Base-by-base conservation (phyloP, 1,140 invertebrate species). In the Diorhabda elongata region DNA sequence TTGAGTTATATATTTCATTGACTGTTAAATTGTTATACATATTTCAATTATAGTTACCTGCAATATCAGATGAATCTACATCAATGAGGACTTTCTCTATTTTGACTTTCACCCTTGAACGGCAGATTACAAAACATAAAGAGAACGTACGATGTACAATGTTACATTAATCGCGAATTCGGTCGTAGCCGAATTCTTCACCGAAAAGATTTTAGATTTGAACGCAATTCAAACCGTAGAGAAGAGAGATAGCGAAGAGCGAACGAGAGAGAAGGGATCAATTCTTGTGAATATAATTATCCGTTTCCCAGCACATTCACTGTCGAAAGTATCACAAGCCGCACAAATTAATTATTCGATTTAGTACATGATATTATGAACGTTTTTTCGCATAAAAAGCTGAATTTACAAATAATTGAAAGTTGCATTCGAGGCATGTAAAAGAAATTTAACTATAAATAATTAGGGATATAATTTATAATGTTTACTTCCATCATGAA, bases 101-200 rank as follows among this genome's bases (percentile, higher is more conserved):
- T 52, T 52, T 52, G 47, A 52, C 47, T 52, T 52, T 52, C 47
- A 52, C 47, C 47, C 47, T 52, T 52, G 47, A 52, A 52, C 47
- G n/a, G 47, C 6, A 52, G 47, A 52, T 52, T 52, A 52, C 47
- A 52, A 52, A 52, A 52, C n/a, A 52, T 52, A 52, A 52, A 52
- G 47, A 52, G 47, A 52, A 52, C 47, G 47, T 52, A 52, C 6
- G 47, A 52, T 52, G 47, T 52, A 52, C 47, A 52, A 52, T 52
- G 47, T 52, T 52, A 52, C 47, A 52, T 8, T 52, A 52, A 52
- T 52, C 47, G 47, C 47, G 47, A n/a, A 52, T 52, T 52, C 47
- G 47, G 6, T n/a, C 47, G 47, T 52, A 52, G n/a, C 47, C 47
- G 4, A 52, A 52, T 52, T 52, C 47, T n/a, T 52, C 47, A n/a